Percentiles rank a stretch among this genome's conserved stretches.
Evolutionary conservation across 2,113 vertebrate species (phyloP).

Genomic region (Rhea pennata): DNA sequence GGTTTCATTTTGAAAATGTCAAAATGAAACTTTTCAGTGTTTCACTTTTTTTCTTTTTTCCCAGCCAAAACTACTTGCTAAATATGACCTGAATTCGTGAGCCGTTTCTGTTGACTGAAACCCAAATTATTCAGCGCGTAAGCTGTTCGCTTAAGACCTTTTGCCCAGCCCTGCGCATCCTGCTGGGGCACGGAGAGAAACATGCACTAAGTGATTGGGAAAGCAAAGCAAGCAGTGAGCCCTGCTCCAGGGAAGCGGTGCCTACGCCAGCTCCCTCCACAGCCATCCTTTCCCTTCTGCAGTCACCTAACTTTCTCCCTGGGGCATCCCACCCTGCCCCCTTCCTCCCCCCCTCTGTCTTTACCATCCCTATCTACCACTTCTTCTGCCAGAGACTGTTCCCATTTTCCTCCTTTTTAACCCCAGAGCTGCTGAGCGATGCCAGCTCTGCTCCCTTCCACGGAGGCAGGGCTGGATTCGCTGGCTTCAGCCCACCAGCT

Average conservation of each 20-base stretch:
- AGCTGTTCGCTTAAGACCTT: neutral
- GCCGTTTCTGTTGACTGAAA: constrained; percentile 56
- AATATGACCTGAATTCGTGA: constrained; percentile 66
- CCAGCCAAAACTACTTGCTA: constrained; percentile 66
- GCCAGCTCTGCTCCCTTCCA: neutral
- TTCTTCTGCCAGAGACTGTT: neutral
- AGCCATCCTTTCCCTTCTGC: neutral
- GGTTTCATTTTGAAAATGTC: constrained; percentile 72
- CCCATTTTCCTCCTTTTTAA: too few relatives aligned
- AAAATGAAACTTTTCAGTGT: constrained; percentile 66
- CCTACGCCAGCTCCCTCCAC: neutral
- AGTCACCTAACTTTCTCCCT: neutral
- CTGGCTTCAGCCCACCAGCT: neutral
- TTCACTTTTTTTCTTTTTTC: constrained; percentile 16
- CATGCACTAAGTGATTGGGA: fast-evolving
- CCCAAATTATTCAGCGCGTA: neutral
- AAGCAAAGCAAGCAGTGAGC: fast-evolving
- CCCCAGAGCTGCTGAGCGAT: too few relatives aligned
- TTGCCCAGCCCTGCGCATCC: neutral
- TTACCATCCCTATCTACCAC: neutral
- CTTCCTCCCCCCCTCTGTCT: too few relatives aligned
- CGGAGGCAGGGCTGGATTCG: neutral
- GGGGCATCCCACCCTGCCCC: neutral
- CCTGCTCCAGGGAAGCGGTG: neutral
- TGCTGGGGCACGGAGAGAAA: fast-evolving